Evolutionary conservation across 2,113 vertebrate genomes (phyloP).

Genomic region (Antigone vipio): DNA sequence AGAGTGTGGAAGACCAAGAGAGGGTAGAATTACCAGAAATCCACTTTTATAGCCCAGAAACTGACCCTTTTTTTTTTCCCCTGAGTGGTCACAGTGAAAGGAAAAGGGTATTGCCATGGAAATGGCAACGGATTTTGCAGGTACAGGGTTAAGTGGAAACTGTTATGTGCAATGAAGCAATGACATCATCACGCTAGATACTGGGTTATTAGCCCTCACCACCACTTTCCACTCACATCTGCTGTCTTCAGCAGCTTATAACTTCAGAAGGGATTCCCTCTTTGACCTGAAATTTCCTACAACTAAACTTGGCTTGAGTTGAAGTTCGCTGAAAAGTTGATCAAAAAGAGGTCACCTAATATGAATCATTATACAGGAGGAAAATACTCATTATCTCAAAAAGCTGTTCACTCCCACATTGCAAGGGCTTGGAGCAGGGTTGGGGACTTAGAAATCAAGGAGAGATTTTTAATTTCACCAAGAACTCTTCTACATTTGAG

Average conservation of each 20-base stretch:
- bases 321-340: neutral
- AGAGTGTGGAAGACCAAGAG: neutral
- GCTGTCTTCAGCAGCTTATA: neutral
- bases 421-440: neutral
- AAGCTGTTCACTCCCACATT: neutral
- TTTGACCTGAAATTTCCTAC: neutral
- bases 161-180: accelerated
- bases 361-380: neutral
- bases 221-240: conserved; percentile 1
- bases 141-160: neutral
- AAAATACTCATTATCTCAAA: neutral
- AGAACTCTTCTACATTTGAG: neutral
- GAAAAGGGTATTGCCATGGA: neutral
- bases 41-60: neutral
- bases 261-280: neutral
- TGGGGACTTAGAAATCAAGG: neutral
- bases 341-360: neutral
- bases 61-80: neutral
- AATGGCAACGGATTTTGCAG: neutral
- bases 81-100: accelerated
- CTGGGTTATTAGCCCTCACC: neutral
- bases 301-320: neutral
- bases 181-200: accelerated
- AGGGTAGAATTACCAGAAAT: conserved; percentile 1
- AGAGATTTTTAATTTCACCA: neutral